Evolutionary conservation across 2,797 vertebrate species (phyloP), one percentile per base, ranked within the genome.

Genomic region (Myripristis jacobus): DNA sequence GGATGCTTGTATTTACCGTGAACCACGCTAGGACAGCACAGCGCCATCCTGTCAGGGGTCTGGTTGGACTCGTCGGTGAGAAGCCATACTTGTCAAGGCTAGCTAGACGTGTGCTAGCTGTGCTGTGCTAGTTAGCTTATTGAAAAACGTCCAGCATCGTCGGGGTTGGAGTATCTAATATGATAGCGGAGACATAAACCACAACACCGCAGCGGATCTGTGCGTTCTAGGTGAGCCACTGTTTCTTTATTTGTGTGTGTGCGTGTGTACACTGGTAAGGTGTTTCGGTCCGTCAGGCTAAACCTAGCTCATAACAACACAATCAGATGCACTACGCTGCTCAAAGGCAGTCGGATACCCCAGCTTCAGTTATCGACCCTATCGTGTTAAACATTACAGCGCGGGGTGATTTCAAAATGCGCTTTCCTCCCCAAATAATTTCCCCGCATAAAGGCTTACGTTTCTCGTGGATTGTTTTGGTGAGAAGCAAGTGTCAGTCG

Each of bases 1-100:
- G 71, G 67, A 55, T 29, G 25, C 18, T 12, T 7, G 48, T n/a
- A 50, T 25, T 25, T 15, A n/a, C 8, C 46, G 48, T 0, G 51
- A 36, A 59, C 64, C 31, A 53, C 55, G 3, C 22, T 4, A 2
- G 48, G 69, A n/a, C 21, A 27, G 11, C 80, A n/a, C 56, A 57
- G 72, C 77, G 41, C 60, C 24, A 13, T 18, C 69, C 70, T 31
- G 91, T 88, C 90, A 87, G 88, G 88, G 1, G 22, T 67, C n/a
- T 46, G 34, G 8, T 19, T 27, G 0, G 43, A 58, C 29, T 67
- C 48, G 51, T 60, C 44, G 46, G 65, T 27, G 50, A 21, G 55
- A 34, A 81, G 56, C 75, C 43, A 43, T 80, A 73, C 76, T 72
- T 24, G 6, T 36, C 41, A 0, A 3, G 60, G 83, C 68, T 87